Evolutionary conservation across 2,888 invertebrate genomes (phyloP).

Genomic region (Nipponacmea schrenckii): DNA sequence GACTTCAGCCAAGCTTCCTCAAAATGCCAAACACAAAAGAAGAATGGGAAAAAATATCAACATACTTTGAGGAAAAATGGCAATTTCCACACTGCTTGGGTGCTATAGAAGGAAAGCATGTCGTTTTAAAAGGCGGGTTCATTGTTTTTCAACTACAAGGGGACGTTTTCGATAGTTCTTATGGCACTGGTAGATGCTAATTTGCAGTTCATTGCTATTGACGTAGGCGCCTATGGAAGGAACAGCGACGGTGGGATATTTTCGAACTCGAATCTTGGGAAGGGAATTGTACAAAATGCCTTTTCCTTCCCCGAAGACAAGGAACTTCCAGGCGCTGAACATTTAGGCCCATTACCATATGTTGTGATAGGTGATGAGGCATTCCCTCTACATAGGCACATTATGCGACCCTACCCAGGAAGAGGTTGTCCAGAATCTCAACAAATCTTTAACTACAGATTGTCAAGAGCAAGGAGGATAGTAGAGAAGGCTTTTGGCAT

Average conservation of each 20-base stretch:
- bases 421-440: neutral
- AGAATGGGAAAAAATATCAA: too few species aligned
- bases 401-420: conserved; percentile 17
- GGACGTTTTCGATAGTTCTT: conserved; percentile 44
- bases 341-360: conserved; percentile 30
- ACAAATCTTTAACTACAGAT: neutral
- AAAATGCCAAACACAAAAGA: too few species aligned
- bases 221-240: too few species aligned
- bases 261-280: too few species aligned
- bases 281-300: too few species aligned
- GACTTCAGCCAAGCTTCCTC: too few species aligned
- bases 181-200: conserved; percentile 60
- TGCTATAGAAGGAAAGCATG: conserved; percentile 35
- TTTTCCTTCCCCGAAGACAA: too few species aligned
- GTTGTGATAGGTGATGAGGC: conserved; percentile 46
- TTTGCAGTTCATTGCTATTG: too few species aligned
- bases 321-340: too few species aligned
- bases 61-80: too few species aligned
- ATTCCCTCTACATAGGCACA: conserved; percentile 39
- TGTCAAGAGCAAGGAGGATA: neutral
- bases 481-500: conserved; percentile 7
- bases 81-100: too few species aligned
- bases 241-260: too few species aligned
- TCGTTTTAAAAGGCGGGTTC: conserved; percentile 24
- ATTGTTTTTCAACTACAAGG: conserved; percentile 28